Evolutionary conservation across 2,113 vertebrate genomes (phyloP).

Genomic region (Naja naja): DNA sequence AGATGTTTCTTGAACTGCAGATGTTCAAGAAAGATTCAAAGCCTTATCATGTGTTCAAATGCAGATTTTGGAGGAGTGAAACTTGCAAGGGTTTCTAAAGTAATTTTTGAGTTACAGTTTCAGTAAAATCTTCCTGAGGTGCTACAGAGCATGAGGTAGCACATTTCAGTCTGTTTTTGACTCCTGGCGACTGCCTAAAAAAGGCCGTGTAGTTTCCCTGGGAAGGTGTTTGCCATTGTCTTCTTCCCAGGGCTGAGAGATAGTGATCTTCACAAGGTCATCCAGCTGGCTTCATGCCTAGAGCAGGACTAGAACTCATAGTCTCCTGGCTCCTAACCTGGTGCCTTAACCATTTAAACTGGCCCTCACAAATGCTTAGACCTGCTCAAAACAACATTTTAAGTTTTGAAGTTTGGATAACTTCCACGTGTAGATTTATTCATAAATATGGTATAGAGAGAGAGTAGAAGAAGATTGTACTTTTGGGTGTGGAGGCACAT

Average conservation of each 20-base stretch:
- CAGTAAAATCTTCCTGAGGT: fast-evolving
- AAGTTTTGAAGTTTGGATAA: not conserved
- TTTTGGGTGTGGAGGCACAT: not conserved
- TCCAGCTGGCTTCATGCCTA: not conserved
- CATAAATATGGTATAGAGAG: not conserved
- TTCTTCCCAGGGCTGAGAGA: not conserved
- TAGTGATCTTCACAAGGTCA: not conserved
- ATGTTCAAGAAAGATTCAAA: not conserved
- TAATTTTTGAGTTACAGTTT: not conserved
- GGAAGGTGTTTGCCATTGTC: not conserved
- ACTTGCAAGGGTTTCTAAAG: constrained; percentile 2
- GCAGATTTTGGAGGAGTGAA: constrained; percentile 2
- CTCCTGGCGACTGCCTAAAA: not conserved
- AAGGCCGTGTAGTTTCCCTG: not conserved
- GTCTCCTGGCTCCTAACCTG: not conserved
- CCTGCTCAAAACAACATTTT: not conserved
- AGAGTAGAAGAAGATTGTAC: not conserved
- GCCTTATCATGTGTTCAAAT: not conserved
- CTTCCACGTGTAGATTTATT: not conserved
- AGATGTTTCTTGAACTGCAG: constrained; percentile 2
- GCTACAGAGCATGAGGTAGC: not conserved
- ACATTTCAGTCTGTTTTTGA: not conserved
- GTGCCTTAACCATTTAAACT: not conserved
- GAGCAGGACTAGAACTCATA: not conserved
- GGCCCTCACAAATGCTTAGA: not conserved